Evolutionary conservation across 2,113 vertebrate species (phyloP), one percentile per base, ranked within the genome.

Genomic region (Ptilorrhoa leucosticta): DNA sequence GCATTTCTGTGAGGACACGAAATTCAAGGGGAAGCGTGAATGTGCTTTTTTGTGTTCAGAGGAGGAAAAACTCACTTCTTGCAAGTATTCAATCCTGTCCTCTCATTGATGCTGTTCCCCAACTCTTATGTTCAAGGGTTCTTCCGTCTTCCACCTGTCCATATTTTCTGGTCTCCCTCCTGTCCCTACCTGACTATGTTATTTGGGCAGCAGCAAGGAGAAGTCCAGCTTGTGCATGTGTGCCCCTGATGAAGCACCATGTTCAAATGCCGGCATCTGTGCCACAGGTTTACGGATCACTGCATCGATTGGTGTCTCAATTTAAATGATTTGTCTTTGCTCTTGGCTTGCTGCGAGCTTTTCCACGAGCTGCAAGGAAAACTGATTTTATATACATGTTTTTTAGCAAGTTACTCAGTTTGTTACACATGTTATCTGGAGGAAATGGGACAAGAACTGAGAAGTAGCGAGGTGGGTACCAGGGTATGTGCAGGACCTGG

Each of bases 201-300:
- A 3, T 18, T 37, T 58, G 54, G 51, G 57, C 73, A 70, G 69
- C 42, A 89, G 31, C 16, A 28, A 26, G 30, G 37, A 66, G 56
- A 54, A 40, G 7, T 65, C 37, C 31, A 45, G 0, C 19, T 7
- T 9, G 3, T n/a, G 61, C 17, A 7, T 2, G 1, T 7, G 9
- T 64, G 63, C 39, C 7, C 4, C 30, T 66, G 66, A 23, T 44
- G 63, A 58, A 79, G 51, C 51, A n/a, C 39, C 40, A 0, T 8
- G 24, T 60, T 57, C 80, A 35, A 26, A 24, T 24, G n/a, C 22
- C 2, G 6, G 15, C 9, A 1, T 42, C 57, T 73, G 40, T 70
- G 50, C 54, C 10, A 4, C 45, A 31, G 50, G 40, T 87, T 73
- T 70, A 17, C 18, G 7, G 7, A 12, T 45, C 2, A 0, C 47